Evolutionary conservation across 2,113 vertebrate species (phyloP).

Genomic region (Alligator sinensis): DNA sequence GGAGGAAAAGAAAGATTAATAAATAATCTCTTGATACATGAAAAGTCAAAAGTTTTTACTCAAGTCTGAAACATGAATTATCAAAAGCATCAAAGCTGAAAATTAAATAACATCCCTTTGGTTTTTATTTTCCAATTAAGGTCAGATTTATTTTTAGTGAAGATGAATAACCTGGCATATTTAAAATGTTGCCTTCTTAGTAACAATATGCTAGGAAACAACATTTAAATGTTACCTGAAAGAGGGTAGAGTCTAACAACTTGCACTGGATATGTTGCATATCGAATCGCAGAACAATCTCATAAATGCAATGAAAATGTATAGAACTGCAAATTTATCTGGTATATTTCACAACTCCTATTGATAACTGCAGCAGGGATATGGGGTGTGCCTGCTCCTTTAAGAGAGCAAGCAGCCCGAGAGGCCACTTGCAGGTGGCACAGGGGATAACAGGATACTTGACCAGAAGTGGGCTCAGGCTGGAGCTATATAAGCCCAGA

Average conservation of each 20-base stretch:
- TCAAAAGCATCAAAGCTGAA: neutral
- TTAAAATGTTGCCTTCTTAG: neutral
- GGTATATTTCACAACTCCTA: neutral
- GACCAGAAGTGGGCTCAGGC: no score
- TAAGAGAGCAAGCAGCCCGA: no score
- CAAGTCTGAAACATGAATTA: neutral
- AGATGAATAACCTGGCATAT: neutral
- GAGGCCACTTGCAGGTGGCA: no score
- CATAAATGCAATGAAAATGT: neutral
- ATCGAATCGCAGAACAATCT: neutral
- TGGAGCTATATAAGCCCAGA: no score
- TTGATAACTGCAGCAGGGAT: neutral
- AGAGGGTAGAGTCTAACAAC: neutral
- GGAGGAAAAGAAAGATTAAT: neutral
- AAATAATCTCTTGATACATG: neutral
- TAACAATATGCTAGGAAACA: neutral
- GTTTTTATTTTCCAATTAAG: neutral
- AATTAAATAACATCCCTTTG: neutral
- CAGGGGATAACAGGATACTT: no score
- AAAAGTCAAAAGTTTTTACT: neutral
- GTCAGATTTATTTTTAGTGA: neutral
- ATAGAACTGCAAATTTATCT: neutral
- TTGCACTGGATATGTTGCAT: neutral
- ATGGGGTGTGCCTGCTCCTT: no score
- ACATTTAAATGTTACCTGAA: neutral